These are phyloP conservation scores for Cephalopterus ornatus DNA, from an alignment of 2,113 vertebrate genomes.

Conservation along the genomic window DNA sequence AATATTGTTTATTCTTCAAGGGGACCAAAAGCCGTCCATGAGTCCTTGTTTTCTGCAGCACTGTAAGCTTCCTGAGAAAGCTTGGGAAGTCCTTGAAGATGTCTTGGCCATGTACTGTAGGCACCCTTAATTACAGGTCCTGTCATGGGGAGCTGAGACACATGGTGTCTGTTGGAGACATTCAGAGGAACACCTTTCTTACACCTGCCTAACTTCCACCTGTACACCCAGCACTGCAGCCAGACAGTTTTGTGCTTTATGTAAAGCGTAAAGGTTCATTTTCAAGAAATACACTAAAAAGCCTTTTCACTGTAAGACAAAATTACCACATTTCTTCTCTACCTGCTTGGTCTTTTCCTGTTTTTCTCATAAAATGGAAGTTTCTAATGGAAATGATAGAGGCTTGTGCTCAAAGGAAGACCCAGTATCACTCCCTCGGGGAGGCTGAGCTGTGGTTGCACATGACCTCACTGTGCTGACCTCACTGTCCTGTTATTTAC, in stretches of 20 bases:
- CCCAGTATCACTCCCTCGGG: fast-evolving
- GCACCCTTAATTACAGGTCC: neutral
- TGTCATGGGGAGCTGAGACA: neutral
- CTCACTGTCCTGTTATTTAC: neutral
- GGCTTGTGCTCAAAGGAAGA: neutral
- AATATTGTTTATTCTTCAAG: neutral
- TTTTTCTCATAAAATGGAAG: neutral
- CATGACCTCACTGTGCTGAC: neutral
- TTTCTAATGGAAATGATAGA: neutral
- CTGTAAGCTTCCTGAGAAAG: neutral
- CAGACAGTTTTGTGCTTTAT: neutral
- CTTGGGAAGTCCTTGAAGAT: neutral
- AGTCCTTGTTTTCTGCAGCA: neutral
- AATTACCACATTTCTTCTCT: neutral
- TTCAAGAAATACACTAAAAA: neutral
- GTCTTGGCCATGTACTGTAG: neutral
- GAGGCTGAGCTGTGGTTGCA: neutral
- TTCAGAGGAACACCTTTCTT: neutral
- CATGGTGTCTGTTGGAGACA: neutral
- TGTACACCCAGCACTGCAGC: neutral
- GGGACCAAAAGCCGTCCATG: neutral
- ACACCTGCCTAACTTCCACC: neutral
- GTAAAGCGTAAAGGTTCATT: neutral
- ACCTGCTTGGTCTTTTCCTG: neutral
- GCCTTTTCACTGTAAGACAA: neutral